These are phyloP conservation scores for Triplophysa siluroides DNA, from an alignment of 2,113 vertebrate species.

Conservation along the genomic window DNA sequence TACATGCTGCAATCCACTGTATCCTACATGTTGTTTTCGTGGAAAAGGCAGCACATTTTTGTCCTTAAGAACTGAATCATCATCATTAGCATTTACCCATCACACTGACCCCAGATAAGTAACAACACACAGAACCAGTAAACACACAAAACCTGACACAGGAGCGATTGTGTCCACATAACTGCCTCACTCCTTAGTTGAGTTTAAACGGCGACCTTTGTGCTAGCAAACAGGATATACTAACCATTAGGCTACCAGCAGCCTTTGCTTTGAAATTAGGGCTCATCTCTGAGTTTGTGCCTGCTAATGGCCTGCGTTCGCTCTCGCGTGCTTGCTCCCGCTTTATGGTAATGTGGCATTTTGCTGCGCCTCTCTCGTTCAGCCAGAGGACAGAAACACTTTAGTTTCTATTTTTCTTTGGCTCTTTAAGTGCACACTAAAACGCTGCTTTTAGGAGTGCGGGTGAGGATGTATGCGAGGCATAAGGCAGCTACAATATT, in stretches of 20 bases:
- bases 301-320: conserved; percentile 51
- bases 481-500: background rate
- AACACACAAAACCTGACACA: background rate
- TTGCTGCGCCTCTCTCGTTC: conserved; percentile 48
- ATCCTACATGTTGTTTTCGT: background rate
- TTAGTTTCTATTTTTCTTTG: conserved; percentile 38
- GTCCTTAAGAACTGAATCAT: background rate
- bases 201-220: conserved; percentile 7
- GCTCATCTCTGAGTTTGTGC: background rate
- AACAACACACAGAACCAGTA: background rate
- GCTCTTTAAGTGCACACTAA: conserved; percentile 25
- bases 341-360: conserved; percentile 80
- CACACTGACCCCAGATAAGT: background rate
- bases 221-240: conserved; percentile 16
- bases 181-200: background rate
- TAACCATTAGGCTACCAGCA: conserved; percentile 14
- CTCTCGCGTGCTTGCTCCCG: conserved; percentile 65
- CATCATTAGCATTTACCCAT: background rate
- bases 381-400: conserved; percentile 31
- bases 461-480: background rate
- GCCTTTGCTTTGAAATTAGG: conserved; percentile 6
- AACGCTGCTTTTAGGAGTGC: conserved; percentile 14
- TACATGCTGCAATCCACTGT: too few relatives aligned
- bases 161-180: background rate
- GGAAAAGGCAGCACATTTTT: background rate